Conservation (phyloP, 2,888 invertebrate species). For the Philaethria dido region DNA sequence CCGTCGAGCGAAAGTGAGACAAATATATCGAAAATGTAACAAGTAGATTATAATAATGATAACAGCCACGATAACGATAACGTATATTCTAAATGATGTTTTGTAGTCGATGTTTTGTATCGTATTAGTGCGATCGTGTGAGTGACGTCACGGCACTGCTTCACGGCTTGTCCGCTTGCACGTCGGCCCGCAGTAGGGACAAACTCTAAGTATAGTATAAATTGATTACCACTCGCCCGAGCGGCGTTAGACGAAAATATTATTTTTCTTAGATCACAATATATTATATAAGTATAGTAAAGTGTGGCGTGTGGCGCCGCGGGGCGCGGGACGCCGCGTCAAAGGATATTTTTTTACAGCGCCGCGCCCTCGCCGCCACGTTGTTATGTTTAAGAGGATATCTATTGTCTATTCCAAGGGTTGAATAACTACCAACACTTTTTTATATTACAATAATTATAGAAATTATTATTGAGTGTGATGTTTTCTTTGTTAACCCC, state of each 20-base stretch:
- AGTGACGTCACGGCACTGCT: conserved; percentile 19
- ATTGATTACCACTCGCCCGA: conserved; percentile 79
- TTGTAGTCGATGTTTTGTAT: conserved; percentile 72
- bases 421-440: conserved; percentile 83
- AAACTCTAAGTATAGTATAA: conserved; percentile 82
- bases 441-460: conserved; percentile 85
- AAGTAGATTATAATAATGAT: conserved; percentile 45
- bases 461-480: conserved; percentile 83
- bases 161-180: conserved; percentile 22
- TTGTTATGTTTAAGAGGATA: conserved; percentile 84
- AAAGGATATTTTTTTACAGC: conserved; percentile 79
- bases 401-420: conserved; percentile 84
- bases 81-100: conserved; percentile 73
- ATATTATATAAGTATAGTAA: conserved; percentile 80
- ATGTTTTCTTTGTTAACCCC: conserved; percentile 54
- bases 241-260: conserved; percentile 80
- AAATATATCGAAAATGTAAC: conserved; percentile 41
- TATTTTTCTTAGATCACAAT: conserved; percentile 84
- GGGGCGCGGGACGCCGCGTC: conserved; percentile 51
- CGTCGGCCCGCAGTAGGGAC: conserved; percentile 53
- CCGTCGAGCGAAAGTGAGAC: conserved; percentile 63
- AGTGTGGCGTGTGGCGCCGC: conserved; percentile 51
- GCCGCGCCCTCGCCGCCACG: conserved; percentile 57
- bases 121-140: conserved; percentile 41
- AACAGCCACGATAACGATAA: conserved; percentile 60